Percentiles rank a stretch among this genome's conserved stretches.
phyloP scores from a whole-genome alignment of 2,888 invertebrate species.

The Fragum fragum region DNA sequence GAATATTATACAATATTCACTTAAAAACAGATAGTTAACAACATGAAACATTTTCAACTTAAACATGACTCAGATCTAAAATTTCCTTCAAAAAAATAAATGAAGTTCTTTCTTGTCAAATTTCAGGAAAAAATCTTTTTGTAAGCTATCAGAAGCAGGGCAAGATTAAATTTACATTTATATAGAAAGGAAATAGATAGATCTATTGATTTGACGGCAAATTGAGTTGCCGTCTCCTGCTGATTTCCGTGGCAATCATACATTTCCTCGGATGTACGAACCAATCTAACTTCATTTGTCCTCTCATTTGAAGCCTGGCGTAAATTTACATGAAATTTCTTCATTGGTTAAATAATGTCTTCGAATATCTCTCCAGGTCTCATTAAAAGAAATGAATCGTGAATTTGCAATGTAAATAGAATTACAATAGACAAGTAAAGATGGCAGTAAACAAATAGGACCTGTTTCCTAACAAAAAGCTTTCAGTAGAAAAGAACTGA shows the following conservation, averaged over 20 bases:
- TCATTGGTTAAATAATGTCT: constrained; percentile 22
- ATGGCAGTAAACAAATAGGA: constrained; percentile 19
- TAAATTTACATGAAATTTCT: constrained; percentile 45
- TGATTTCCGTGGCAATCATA: constrained; percentile 42
- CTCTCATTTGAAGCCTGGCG: constrained; percentile 39
- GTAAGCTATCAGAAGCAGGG: constrained; percentile 22
- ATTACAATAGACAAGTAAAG: constrained; percentile 34
- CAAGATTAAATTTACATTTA: constrained; percentile 64
- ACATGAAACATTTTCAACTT: no score
- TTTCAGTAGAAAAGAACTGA: constrained; percentile 10
- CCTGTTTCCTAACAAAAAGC: constrained; percentile 8
- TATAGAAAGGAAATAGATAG: constrained; percentile 60
- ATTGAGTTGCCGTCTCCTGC: constrained; percentile 61
- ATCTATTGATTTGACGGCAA: constrained; percentile 53
- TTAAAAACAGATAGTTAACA: no score
- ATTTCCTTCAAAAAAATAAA: no score
- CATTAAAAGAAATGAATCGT: constrained; percentile 48
- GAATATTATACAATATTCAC: no score
- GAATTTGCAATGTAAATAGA: constrained; percentile 52
- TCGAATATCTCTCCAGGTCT: constrained; percentile 25
- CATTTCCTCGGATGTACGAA: constrained; percentile 42
- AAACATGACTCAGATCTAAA: no score
- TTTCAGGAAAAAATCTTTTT: constrained; percentile 11
- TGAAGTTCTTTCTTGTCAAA: constrained; percentile 6
- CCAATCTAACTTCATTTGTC: constrained; percentile 49